phyloP scores from a whole-genome alignment of 2,797 vertebrate species.

The Propithecus deckenii region DNA sequence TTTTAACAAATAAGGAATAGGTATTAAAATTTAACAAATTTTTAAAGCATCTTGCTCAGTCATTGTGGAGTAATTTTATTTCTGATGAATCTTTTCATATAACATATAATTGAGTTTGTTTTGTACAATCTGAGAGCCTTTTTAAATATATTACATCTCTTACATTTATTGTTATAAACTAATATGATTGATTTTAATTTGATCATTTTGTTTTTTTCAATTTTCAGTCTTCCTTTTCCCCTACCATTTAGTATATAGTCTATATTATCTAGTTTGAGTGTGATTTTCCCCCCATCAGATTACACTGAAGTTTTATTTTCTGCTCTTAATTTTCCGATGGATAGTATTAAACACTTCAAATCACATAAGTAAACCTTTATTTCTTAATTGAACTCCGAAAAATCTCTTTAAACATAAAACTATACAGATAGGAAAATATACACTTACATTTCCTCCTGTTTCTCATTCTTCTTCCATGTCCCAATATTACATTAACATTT shows the following conservation, averaged over 20 bases:
- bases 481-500: neutral
- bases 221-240: neutral
- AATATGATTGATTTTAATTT: neutral
- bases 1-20: neutral
- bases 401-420: neutral
- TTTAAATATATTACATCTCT: neutral
- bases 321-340: neutral
- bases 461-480: neutral
- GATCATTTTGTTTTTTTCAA: neutral
- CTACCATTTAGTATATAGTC: neutral
- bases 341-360: neutral
- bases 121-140: neutral
- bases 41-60: neutral
- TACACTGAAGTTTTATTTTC: neutral
- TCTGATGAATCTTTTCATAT: neutral
- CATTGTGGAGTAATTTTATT: neutral
- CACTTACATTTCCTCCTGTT: neutral
- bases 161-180: neutral
- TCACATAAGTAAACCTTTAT: neutral
- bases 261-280: neutral
- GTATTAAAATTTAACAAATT: neutral
- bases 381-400: neutral
- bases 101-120: neutral
- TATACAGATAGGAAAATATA: neutral
- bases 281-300: neutral